Base-by-base conservation (phyloP, 1,140 invertebrate species). In the Calycopis cecrops region DNA sequence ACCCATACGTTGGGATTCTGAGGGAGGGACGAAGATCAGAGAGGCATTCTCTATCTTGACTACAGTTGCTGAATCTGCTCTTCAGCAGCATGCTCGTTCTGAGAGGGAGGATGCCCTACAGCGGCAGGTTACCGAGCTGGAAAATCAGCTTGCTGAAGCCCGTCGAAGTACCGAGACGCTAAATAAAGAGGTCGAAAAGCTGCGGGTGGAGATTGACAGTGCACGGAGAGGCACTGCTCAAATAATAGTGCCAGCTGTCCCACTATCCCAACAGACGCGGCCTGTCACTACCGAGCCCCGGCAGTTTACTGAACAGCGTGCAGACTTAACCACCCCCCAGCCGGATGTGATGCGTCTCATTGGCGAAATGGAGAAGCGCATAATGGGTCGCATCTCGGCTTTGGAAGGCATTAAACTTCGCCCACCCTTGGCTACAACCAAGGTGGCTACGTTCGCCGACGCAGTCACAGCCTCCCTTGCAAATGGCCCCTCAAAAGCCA, bases 61-160 rank as follows among this genome's bases (percentile, higher is more conserved):
- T 10, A 42, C 9, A 42, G 38, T 12, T 16, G 38, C 38, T 1
- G 38, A 42, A 11, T 42, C n/a, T 42, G 38, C 38, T 4, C 38
- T 42, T 7, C 1, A 6, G 0, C 38, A 42, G 38, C n/a, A 0
- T 42, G 4, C 38, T 42, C 38, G 1, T 42, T n/a, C n/a, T 4
- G 38, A 42, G 38, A 42, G 21, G 21, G 38, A 42, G n/a, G 4
- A 7, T 12, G 38, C 38, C 9, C 38, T 42, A 1, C 38, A 42
- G 38, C 38, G 4, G 1, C 38, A 42, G 38, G n/a, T 42, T 42
- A 4, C 38, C 38, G 38, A 42, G 10, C 38, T 42, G n/a, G 38
- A 42, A 11, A 42, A 42, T 7, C 38, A n/a, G n/a, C 38, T 42
- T 42, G 38, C 38, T 42, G n/a, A 42, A n/a, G 38, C 38, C 38